A percentile compares a stretch with the other conserved stretches of the same genome.
These are phyloP conservation scores for Euwallacea similis DNA, from an alignment of 1,140 invertebrate species.

Conservation along the genomic window DNA sequence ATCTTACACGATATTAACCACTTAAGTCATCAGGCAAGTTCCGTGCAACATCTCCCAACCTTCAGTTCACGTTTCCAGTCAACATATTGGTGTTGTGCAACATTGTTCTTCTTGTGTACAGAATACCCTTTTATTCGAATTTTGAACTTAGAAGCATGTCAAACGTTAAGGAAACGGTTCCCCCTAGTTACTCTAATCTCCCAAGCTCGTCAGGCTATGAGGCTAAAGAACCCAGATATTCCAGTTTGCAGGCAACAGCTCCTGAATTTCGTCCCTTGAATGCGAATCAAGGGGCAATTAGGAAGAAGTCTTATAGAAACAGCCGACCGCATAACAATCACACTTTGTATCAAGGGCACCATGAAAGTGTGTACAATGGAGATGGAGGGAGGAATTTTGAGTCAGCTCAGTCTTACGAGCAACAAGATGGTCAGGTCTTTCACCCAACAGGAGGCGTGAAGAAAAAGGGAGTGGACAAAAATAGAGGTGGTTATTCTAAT, in stretches of 20 bases:
- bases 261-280: constrained; percentile 12
- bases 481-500: neutral
- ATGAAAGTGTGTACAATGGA: neutral
- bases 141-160: too few species aligned
- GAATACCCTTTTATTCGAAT: too few species aligned
- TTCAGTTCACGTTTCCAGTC: too few species aligned
- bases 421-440: neutral
- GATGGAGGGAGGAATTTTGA: neutral
- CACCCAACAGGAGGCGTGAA: neutral
- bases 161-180: too few species aligned
- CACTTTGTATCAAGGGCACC: neutral
- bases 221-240: neutral
- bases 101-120: too few species aligned
- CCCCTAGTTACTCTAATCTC: too few species aligned
- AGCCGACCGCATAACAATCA: neutral
- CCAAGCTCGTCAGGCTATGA: too few species aligned
- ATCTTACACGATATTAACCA: too few species aligned
- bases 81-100: too few species aligned
- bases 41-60: too few species aligned
- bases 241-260: constrained; percentile 18
- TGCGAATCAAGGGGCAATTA: constrained; percentile 10
- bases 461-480: neutral
- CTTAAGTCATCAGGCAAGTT: too few species aligned
- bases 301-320: constrained; percentile 1
- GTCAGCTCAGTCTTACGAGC: neutral